These are phyloP conservation scores for Oscheius sp. DNA, from an alignment of 1,140 invertebrate species.

Conservation along the genomic window DNA sequence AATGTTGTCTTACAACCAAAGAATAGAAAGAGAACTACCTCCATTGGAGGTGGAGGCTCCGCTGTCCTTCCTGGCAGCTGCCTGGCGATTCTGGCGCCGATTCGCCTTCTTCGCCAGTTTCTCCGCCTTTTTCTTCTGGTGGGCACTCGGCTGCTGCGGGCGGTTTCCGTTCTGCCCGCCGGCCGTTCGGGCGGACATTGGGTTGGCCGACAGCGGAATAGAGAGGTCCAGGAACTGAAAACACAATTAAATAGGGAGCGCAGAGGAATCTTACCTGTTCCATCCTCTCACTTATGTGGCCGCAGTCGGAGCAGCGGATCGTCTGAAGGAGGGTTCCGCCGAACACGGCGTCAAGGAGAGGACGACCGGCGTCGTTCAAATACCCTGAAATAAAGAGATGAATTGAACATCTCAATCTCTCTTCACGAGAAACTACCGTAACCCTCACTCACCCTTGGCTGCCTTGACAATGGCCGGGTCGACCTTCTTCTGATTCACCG, in stretches of 20 bases:
- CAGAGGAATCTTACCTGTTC: not conserved
- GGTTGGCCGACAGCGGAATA: conserved; percentile 7
- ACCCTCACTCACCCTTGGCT: conserved; percentile 39
- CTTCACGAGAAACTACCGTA: conserved; percentile 23
- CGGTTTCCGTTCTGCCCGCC: too few relatives aligned
- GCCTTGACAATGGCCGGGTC: conserved; percentile 14
- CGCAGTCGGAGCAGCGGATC: conserved; percentile 47
- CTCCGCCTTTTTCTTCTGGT: conserved; percentile 61
- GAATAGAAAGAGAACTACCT: not conserved
- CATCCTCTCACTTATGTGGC: conserved; percentile 36
- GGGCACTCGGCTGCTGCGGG: conserved; percentile 59
- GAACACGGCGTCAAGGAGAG: conserved; percentile 48
- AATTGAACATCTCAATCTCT: not conserved
- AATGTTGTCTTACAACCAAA: not conserved
- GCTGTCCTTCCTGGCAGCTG: not conserved
- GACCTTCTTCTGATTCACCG: conserved; percentile 10
- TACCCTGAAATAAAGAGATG: conserved; percentile 33
- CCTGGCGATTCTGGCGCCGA: not conserved
- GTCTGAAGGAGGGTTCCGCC: conserved; percentile 50
- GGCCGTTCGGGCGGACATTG: not conserved
- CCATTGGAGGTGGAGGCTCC: not conserved
- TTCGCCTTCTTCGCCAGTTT: conserved; percentile 60
- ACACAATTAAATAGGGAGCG: not conserved
- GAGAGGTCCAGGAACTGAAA: conserved; percentile 3
- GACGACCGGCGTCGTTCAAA: conserved; percentile 33